Evolutionary conservation across 2,888 invertebrate species (phyloP).

Genomic region (Muscina levida): DNA sequence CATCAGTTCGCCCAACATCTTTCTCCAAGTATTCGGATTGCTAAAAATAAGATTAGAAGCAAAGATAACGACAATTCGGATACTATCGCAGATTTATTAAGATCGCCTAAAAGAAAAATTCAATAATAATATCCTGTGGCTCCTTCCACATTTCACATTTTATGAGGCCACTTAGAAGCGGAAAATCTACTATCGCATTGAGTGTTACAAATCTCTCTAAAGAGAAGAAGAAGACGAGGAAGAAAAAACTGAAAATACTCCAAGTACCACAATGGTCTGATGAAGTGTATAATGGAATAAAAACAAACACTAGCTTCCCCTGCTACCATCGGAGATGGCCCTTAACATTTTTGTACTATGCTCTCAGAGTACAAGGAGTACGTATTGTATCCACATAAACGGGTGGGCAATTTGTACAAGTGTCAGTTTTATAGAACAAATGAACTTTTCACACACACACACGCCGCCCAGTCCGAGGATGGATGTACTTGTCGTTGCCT

Average conservation of each 20-base stretch:
- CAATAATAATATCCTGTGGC: too few species aligned
- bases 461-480: constrained; percentile 6
- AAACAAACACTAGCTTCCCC: constrained; percentile 1
- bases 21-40: too few species aligned
- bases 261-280: constrained; percentile 9
- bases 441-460: constrained; percentile 58
- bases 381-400: constrained; percentile 33
- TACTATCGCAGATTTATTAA: too few species aligned
- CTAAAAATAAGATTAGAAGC: too few species aligned
- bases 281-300: constrained; percentile 28
- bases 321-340: background rate
- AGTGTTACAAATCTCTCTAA: constrained; percentile 27
- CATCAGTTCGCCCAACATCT: too few species aligned
- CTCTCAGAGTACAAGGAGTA: background rate
- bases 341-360: background rate
- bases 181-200: background rate
- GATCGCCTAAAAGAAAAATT: too few species aligned
- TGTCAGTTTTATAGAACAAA: constrained; percentile 63
- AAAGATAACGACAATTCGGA: too few species aligned
- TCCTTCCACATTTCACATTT: too few species aligned
- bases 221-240: too few species aligned
- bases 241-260: constrained; percentile 3
- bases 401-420: constrained; percentile 63
- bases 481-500: constrained; percentile 51
- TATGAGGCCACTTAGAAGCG: too few species aligned